Evolutionary conservation across 2,113 vertebrate genomes (phyloP).

Genomic region (Pitta sordida): DNA sequence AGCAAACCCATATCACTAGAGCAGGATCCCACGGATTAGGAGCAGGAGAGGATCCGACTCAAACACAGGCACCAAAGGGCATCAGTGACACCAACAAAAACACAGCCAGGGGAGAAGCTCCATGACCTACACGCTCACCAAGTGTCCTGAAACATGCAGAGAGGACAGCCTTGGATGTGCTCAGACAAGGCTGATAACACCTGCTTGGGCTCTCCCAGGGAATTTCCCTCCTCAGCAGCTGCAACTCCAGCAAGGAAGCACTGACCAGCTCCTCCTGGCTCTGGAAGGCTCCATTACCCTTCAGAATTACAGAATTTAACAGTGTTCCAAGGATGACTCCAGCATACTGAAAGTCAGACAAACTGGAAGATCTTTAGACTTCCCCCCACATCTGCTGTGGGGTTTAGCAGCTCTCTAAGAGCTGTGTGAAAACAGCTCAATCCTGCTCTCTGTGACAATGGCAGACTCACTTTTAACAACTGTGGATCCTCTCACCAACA

Average conservation of each 20-base stretch:
- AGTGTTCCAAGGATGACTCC: neutral
- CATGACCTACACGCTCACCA: neutral
- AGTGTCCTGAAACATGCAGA: neutral
- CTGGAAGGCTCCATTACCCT: neutral
- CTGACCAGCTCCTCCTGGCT: neutral
- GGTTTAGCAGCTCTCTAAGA: neutral
- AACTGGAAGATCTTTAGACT: neutral
- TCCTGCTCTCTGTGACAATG: neutral
- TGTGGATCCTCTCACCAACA: neutral
- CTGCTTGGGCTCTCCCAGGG: neutral
- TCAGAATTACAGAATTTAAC: neutral
- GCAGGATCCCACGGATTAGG: neutral
- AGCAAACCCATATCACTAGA: neutral
- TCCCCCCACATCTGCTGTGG: neutral
- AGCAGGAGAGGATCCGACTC: neutral
- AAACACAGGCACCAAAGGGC: neutral
- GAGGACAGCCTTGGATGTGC: neutral
- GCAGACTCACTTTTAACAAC: neutral
- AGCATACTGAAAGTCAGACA: neutral
- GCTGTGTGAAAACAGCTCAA: neutral
- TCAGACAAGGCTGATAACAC: neutral
- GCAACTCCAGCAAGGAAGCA: neutral
- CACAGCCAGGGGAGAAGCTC: neutral
- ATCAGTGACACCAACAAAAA: neutral
- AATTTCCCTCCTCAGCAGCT: neutral